Conservation (phyloP, 1,140 invertebrate species). For the Zaprionus davidi region DNA sequence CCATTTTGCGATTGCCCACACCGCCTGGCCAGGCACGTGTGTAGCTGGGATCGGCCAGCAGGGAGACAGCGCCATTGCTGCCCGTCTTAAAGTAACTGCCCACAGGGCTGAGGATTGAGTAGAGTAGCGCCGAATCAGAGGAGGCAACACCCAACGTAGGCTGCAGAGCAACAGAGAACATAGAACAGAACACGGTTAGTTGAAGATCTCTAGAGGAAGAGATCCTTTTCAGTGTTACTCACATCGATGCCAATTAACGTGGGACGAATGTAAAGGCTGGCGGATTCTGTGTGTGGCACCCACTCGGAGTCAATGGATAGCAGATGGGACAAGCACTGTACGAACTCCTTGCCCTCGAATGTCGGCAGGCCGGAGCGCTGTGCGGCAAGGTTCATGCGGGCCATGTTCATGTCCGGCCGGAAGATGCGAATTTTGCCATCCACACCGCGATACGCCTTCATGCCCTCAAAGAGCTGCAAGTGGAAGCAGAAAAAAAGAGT, state of each 20-base stretch:
- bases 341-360: constrained; percentile 95
- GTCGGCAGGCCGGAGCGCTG: constrained; percentile 93
- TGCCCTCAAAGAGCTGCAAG: constrained; percentile 97
- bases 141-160: constrained; percentile 95
- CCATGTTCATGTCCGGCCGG: constrained; percentile 97
- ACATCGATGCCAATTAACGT: constrained; percentile 99
- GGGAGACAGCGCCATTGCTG: constrained; percentile 88
- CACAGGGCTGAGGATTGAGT: constrained; percentile 95
- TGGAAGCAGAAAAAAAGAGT: constrained; percentile 10
- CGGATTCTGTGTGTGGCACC: constrained; percentile 95
- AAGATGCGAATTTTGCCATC: constrained; percentile 97
- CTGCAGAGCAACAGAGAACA: constrained; percentile 84
- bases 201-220: neutral
- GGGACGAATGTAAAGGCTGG: constrained; percentile 97
- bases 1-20: constrained; percentile 97
- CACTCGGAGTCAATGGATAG: constrained; percentile 97
- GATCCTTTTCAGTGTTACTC: constrained; percentile 82
- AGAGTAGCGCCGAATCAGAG: constrained; percentile 94
- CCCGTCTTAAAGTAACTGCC: constrained; percentile 94
- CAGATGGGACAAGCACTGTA: constrained; percentile 94
- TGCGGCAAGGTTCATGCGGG: constrained; percentile 95
- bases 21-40: constrained; percentile 97
- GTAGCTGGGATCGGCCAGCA: constrained; percentile 86
- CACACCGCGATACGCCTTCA: constrained; percentile 98
- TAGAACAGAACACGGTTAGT: constrained; percentile 11